Base-by-base conservation (phyloP, 2,797 vertebrate genomes). In the Melanotaenia boesemani region DNA sequence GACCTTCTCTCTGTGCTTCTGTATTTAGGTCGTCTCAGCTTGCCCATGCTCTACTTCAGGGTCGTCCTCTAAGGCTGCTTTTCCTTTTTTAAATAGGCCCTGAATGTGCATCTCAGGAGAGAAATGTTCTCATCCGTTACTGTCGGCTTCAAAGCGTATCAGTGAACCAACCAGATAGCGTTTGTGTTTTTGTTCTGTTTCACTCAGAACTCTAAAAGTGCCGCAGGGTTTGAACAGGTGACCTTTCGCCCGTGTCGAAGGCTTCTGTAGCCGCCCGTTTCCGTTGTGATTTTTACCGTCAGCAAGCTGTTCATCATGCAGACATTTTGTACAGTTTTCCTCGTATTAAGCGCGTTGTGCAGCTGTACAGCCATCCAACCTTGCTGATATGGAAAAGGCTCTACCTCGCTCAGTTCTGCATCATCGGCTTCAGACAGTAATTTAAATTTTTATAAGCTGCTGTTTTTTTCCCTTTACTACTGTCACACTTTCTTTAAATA, bases 11-110 rank as follows among this genome's bases (percentile, higher is more conserved):
- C 41, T 32, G 63, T 74, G 63, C 59, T 26, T 67, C 75, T 85
- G 81, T 82, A 88, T 90, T 80, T 85, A 84, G 89, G 88, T 90
- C 81, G 4, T 60, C 72, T 61, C 70, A 9, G 60, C 74, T 81
- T 61, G 81, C 74, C 76, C 41, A 28, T 20, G 76, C 70, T 89
- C 82, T 36, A 85, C 77, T 84, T 89, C 32, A 54, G 54, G 52
- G 20, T 50, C 7, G 63, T 74, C 62, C 18, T 65, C 63, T 50
- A 26, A 36, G 10, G 2, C 3, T 16, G 50, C 22, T 28, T 39
- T 28, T 50, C 26, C 20, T 50, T 63, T 60, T 61, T 72, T 58
- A 63, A 70, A 82, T 37, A 22, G 57, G 30, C 32, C 24, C 2
- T 8, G 28, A 32, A 54, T 54, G 22, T 6, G 39, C 16, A 39